Percentiles rank a stretch among this genome's conserved stretches.
Evolutionary conservation across 2,113 vertebrate genomes (phyloP).

Genomic region (Leptocoma aspasia): DNA sequence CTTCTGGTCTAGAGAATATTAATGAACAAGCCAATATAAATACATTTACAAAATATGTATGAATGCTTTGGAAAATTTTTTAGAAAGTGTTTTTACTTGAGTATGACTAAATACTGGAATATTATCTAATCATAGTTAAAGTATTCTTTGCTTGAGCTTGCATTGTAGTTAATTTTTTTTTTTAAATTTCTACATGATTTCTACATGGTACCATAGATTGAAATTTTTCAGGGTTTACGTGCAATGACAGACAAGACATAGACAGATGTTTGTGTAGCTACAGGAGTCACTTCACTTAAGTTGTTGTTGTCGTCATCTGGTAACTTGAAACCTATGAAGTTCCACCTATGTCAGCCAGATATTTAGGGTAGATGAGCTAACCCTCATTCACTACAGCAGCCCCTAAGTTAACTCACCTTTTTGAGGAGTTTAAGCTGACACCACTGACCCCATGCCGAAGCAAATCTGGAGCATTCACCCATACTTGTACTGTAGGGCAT

Average conservation of each 20-base stretch:
- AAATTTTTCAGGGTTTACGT: neutral
- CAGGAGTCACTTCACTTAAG: neutral
- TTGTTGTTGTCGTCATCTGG: accelerated
- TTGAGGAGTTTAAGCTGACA: neutral
- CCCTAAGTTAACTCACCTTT: neutral
- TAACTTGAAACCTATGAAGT: neutral
- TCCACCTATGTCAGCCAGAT: neutral
- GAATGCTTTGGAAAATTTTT: neutral
- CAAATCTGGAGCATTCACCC: neutral
- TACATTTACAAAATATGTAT: neutral
- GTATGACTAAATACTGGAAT: neutral
- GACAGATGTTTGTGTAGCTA: neutral
- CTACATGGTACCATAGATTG: accelerated
- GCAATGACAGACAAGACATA: neutral
- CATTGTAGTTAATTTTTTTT: neutral
- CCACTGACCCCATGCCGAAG: neutral
- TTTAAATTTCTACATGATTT: too few species aligned
- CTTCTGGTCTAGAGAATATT: neutral
- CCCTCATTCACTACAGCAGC: neutral
- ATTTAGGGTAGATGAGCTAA: neutral
- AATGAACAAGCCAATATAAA: neutral
- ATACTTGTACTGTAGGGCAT: too few species aligned
- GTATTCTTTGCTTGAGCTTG: neutral
- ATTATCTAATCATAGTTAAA: neutral
- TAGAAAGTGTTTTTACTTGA: neutral